phyloP scores from a whole-genome alignment of 1,140 invertebrate genomes.

The Ooceraea biroi region DNA sequence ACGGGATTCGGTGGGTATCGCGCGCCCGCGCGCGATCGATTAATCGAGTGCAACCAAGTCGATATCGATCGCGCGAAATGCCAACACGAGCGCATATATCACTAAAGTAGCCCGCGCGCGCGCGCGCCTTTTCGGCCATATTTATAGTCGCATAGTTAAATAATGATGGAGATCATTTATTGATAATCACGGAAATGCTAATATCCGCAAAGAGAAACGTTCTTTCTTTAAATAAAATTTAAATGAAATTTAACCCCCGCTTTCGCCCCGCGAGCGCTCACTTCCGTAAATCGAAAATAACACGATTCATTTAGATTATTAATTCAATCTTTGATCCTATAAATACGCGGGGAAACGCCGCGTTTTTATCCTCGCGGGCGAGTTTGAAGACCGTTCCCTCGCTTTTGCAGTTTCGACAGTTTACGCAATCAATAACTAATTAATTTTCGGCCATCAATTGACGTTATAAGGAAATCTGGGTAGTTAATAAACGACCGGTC shows the following conservation, averaged over 20 bases:
- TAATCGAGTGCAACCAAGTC: constrained; percentile 49
- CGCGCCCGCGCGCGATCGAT: not conserved
- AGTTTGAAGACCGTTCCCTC: not conserved
- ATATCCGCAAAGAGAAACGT: not conserved
- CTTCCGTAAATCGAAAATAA: not conserved
- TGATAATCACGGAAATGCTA: not conserved
- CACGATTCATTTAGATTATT: not conserved
- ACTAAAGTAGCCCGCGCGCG: too few species aligned
- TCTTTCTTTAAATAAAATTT: constrained; percentile 11
- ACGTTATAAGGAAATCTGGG: not conserved
- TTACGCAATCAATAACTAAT: not conserved
- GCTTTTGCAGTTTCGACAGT: not conserved
- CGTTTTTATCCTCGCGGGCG: not conserved
- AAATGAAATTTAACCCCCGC: too few species aligned
- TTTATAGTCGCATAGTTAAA: not conserved
- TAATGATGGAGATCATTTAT: not conserved
- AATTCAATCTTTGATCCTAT: not conserved
- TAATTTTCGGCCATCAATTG: not conserved
- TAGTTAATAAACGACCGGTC: not conserved
- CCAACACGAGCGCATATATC: not conserved
- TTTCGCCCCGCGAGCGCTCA: too few species aligned
- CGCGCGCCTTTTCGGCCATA: not conserved
- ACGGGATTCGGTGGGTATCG: constrained; percentile 65
- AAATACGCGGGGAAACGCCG: not conserved
- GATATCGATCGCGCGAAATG: constrained; percentile 29